Percentiles rank a stretch among this genome's conserved stretches.
phyloP scores from a whole-genome alignment of 2,113 vertebrate species.

The Isurus oxyrinchus region DNA sequence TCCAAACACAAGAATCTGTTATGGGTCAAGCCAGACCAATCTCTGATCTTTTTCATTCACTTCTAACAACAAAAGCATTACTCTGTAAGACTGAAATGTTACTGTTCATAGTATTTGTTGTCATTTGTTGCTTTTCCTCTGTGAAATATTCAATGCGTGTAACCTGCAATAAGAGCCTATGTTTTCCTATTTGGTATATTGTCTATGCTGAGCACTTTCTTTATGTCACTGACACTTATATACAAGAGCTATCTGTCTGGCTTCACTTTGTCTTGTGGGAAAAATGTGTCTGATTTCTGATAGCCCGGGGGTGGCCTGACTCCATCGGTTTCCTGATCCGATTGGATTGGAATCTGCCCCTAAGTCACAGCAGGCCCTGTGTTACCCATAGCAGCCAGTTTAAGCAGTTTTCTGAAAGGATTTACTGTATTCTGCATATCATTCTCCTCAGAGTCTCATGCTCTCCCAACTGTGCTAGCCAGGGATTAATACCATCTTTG shows the following conservation, averaged over 20 bases:
- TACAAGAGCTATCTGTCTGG: conserved; percentile 1
- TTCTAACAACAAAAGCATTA: conserved; percentile 1
- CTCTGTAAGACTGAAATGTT: not conserved
- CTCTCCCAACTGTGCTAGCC: not conserved
- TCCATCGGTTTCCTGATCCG: conserved; percentile 9
- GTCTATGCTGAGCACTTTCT: not conserved
- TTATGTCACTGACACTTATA: not conserved
- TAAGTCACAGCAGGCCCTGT: not conserved
- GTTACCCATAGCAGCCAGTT: not conserved
- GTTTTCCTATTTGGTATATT: not conserved
- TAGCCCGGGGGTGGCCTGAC: not conserved
- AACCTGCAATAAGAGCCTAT: not conserved
- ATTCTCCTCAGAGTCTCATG: not conserved
- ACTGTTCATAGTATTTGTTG: not conserved
- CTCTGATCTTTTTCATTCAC: not conserved
- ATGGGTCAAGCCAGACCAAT: not conserved
- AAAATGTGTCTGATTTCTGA: conserved; percentile 11
- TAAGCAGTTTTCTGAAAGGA: conserved; percentile 16
- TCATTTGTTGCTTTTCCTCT: not conserved
- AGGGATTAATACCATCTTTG: not conserved
- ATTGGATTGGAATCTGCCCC: conserved; percentile 8
- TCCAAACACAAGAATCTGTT: not conserved
- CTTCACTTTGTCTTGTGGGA: conserved; percentile 11
- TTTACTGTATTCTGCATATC: conserved; percentile 20
- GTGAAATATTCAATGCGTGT: not conserved